These are phyloP conservation scores for Anguilla obscura DNA, from an alignment of 2,797 vertebrate species.

Conservation along the genomic window DNA sequence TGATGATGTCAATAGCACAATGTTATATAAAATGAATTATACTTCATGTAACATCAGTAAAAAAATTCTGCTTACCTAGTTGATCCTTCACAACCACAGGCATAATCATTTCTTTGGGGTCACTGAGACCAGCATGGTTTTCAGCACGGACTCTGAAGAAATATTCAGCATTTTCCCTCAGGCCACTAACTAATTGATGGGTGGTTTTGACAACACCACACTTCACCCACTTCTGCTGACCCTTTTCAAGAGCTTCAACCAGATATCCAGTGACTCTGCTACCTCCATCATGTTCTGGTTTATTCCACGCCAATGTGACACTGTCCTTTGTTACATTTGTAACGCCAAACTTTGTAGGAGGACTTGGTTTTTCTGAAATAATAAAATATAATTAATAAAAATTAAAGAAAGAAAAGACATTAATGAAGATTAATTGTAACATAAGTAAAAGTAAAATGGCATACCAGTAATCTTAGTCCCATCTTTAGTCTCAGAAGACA, in stretches of 20 bases:
- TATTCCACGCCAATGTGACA: conserved; percentile 88
- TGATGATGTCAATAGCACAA: background rate
- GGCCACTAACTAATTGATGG: conserved; percentile 81
- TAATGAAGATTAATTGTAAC: conserved; percentile 86
- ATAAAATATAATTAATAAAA: conserved; percentile 39
- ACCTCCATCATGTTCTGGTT: conserved; percentile 96
- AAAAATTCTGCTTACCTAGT: conserved; percentile 73
- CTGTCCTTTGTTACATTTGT: conserved; percentile 89
- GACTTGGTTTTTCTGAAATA: conserved; percentile 92
- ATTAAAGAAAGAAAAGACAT: conserved; percentile 37
- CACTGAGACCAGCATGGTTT: conserved; percentile 94
- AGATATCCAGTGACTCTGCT: conserved; percentile 90
- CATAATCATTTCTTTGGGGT: conserved; percentile 84
- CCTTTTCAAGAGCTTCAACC: conserved; percentile 91
- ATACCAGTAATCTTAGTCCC: conserved; percentile 95
- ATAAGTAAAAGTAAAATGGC: conserved; percentile 66
- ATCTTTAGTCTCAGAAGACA: conserved; percentile 87
- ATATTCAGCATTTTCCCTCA: conserved; percentile 91
- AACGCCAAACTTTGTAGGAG: conserved; percentile 89
- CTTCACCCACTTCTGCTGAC: conserved; percentile 94
- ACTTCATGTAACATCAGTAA: background rate
- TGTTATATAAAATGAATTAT: background rate
- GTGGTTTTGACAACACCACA: conserved; percentile 87
- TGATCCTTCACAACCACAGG: conserved; percentile 93
- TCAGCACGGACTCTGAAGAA: conserved; percentile 95